Evolutionary conservation across 1,140 invertebrate genomes (phyloP).

Genomic region (Conopomorpha cramerella): DNA sequence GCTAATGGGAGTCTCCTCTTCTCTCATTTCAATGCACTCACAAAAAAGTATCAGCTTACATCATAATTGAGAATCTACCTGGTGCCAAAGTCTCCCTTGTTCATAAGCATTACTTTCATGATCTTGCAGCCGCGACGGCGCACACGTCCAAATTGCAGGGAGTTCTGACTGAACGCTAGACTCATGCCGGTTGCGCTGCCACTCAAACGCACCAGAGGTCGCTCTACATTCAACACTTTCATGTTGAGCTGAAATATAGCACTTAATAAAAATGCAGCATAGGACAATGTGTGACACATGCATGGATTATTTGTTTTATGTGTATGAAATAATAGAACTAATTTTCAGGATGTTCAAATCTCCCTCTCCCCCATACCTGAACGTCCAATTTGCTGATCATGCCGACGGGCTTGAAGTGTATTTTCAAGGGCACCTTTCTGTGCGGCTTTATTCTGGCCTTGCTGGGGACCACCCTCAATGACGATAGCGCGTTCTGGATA

Average conservation of each 20-base stretch:
- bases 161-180: conserved; percentile 34
- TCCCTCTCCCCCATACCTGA: conserved; percentile 32
- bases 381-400: conserved; percentile 37
- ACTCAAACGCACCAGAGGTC: conserved; percentile 30
- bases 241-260: conserved; percentile 28
- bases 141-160: conserved; percentile 41
- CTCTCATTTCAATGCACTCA: too few relatives aligned
- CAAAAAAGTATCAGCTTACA: conserved; percentile 39
- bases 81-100: conserved; percentile 40
- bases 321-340: conserved; percentile 2
- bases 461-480: conserved; percentile 39
- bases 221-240: conserved; percentile 33
- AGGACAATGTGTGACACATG: too few relatives aligned
- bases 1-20: too few relatives aligned
- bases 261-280: not conserved
- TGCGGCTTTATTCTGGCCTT: conserved; percentile 34
- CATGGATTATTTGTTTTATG: too few relatives aligned
- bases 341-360: not conserved
- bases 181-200: conserved; percentile 42
- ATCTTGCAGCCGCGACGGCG: conserved; percentile 37
- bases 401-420: conserved; percentile 45
- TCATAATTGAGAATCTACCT: conserved; percentile 50
- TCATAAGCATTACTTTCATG: conserved; percentile 41
- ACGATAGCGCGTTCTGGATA: conserved; percentile 32
- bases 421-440: conserved; percentile 36